Conservation (phyloP, 2,888 invertebrate species). For the Salpingus planirostris region DNA sequence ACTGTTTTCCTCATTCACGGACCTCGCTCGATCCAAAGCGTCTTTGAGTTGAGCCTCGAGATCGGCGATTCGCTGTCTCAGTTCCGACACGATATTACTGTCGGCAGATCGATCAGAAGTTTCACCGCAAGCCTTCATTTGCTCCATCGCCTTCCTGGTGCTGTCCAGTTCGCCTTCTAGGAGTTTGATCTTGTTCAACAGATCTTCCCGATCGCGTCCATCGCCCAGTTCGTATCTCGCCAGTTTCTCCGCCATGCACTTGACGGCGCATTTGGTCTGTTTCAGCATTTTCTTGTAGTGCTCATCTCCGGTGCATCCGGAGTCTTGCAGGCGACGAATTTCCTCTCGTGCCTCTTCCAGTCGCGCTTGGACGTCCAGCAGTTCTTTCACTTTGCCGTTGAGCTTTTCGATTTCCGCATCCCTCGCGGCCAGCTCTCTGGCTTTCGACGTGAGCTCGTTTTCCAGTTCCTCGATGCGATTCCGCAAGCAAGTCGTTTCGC, state of each 20-base stretch:
- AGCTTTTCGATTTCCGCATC: not conserved
- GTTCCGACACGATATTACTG: not conserved
- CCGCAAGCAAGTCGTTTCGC: conserved; percentile 28
- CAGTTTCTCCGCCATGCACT: conserved; percentile 30
- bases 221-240: conserved; percentile 7
- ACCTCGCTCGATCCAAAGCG: conserved; percentile 11
- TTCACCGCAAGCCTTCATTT: conserved; percentile 2
- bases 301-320: conserved; percentile 10
- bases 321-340: conserved; percentile 1
- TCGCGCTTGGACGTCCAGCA: not conserved
- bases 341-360: not conserved
- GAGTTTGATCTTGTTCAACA: conserved; percentile 7
- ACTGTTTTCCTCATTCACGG: conserved; percentile 27
- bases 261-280: conserved; percentile 33
- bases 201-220: conserved; percentile 2
- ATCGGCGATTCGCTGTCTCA: conserved; percentile 10
- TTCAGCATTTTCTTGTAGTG: conserved; percentile 30
- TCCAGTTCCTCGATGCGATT: conserved; percentile 23
- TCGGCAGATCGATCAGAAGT: too few relatives aligned
- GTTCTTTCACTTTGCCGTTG: not conserved
- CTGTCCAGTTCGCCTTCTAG: conserved; percentile 20
- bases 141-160: not conserved
- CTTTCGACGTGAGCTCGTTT: conserved; percentile 1
- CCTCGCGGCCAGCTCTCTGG: not conserved
- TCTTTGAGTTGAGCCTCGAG: conserved; percentile 23